These are phyloP conservation scores for Drosophila navojoa DNA, from an alignment of 1,140 invertebrate species.

Conservation along the genomic window DNA sequence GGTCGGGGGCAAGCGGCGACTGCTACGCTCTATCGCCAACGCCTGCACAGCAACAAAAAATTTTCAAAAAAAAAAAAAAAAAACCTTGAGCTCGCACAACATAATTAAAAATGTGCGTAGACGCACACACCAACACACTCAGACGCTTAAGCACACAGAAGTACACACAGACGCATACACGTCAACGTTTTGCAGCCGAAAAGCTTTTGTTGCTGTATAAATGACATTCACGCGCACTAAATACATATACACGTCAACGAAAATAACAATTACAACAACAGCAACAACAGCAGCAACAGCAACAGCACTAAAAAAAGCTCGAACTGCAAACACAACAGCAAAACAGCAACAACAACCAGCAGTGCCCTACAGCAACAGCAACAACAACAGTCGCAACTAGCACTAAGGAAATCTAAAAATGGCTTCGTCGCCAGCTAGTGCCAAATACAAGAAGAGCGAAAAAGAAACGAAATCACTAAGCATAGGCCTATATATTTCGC, in stretches of 20 bases:
- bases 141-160: constrained; percentile 2
- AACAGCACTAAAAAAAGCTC: constrained; percentile 64
- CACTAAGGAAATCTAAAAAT: constrained; percentile 72
- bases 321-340: constrained; percentile 72
- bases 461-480: constrained; percentile 2
- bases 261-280: constrained; percentile 23
- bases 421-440: constrained; percentile 37
- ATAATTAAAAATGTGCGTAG: constrained; percentile 82
- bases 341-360: constrained; percentile 43
- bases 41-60: constrained; percentile 76
- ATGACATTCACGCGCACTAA: constrained; percentile 81
- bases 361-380: constrained; percentile 7
- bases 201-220: constrained; percentile 74
- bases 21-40: constrained; percentile 41
- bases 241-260: constrained; percentile 46
- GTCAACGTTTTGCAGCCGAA: constrained; percentile 59
- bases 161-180: constrained; percentile 1
- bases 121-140: constrained; percentile 40
- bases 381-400: constrained; percentile 25
- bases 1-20: constrained; percentile 10
- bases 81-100: constrained; percentile 79
- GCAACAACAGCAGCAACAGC: constrained; percentile 28
- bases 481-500: constrained; percentile 30
- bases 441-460: constrained; percentile 8
- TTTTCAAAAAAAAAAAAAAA: constrained; percentile 55